Evolutionary conservation across 2,888 invertebrate genomes (phyloP), one percentile per base, ranked within the genome.

Genomic region (Zhengitettix transpicula): DNA sequence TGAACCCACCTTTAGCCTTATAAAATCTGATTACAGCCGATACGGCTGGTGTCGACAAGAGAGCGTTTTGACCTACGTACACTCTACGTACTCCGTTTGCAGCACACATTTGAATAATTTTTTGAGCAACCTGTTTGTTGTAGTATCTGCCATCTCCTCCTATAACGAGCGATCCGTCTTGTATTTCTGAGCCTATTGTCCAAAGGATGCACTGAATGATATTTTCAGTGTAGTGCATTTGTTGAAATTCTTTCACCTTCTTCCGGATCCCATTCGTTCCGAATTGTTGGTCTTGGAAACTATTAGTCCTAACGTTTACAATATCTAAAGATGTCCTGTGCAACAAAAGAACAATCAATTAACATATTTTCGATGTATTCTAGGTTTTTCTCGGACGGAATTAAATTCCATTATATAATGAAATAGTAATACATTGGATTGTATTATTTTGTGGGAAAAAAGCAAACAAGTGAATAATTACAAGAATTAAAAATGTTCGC

Each of bases 231-330:
- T 99, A 99, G 73, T 89, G 81, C 70, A 85, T 81, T 74, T 89
- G 84, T 68, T 85, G 82, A 71, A 95, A 97, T 66, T 89, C 85
- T 74, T 86, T 88, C 58, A 95, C 95, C 73, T 91, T 88, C 78
- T 99, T 99, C 64, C 99, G 80, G 56, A 99, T 81, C 61, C 99
- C 99, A 71, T 96, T 97, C 0, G 99, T 99, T 62, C 99, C 99
- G 66, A 99, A 98, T 75, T 97, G 96, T 76, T 99, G 98, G 47
- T 90, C 98, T 66, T 89, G 87, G 71, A 84, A 92, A 10, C 92
- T 85, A 63, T 77, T 83, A 42, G 95, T 94, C 61, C 77, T 42
- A 1, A 79, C 72, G 60, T 62, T 64, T 1, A 47, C 47, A 47
- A 47, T n/a, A 8, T n/a, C 14, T n/a, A 12, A n/a, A 5, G n/a